Conservation (phyloP, 2,888 invertebrate species). For the Cyclophora punctaria region DNA sequence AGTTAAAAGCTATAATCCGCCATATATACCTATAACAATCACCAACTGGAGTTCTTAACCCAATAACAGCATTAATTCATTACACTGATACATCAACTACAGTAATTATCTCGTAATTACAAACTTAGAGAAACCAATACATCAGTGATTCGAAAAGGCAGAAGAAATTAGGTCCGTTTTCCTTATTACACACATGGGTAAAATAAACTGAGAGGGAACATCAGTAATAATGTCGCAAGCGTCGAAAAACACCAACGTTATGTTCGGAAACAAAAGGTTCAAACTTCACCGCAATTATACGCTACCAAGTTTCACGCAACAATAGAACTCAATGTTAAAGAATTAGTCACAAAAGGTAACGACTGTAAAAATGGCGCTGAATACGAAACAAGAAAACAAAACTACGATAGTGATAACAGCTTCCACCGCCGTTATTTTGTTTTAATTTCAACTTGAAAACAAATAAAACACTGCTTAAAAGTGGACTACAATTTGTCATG, state of each 20-base stretch:
- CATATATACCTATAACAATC: too few species aligned
- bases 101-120: slow-evolving; percentile 2
- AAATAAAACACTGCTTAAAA: slow-evolving; percentile 19
- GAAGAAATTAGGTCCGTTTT: slow-evolving; percentile 17
- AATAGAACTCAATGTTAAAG: slow-evolving; percentile 27
- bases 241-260: slow-evolving; percentile 21
- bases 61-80: too few species aligned
- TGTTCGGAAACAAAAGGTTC: slow-evolving; percentile 25
- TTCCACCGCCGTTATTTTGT: slow-evolving; percentile 10
- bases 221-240: slow-evolving; percentile 24
- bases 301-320: slow-evolving; percentile 26
- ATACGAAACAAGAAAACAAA: slow-evolving; percentile 19
- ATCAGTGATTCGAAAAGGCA: slow-evolving; percentile 8
- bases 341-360: slow-evolving; percentile 30
- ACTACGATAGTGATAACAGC: slow-evolving; percentile 13
- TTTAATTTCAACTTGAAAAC: slow-evolving; percentile 16
- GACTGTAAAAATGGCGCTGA: slow-evolving; percentile 19
- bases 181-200: slow-evolving; percentile 23
- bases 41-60: too few species aligned
- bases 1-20: too few species aligned
- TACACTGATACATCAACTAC: too few species aligned
- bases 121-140: slow-evolving; percentile 13
- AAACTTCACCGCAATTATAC: slow-evolving; percentile 35
- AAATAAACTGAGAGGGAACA: slow-evolving; percentile 24
- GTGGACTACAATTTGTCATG: slow-evolving; percentile 20